Evolutionary conservation across 2,113 vertebrate genomes (phyloP).

Genomic region (Pelusios castaneus): DNA sequence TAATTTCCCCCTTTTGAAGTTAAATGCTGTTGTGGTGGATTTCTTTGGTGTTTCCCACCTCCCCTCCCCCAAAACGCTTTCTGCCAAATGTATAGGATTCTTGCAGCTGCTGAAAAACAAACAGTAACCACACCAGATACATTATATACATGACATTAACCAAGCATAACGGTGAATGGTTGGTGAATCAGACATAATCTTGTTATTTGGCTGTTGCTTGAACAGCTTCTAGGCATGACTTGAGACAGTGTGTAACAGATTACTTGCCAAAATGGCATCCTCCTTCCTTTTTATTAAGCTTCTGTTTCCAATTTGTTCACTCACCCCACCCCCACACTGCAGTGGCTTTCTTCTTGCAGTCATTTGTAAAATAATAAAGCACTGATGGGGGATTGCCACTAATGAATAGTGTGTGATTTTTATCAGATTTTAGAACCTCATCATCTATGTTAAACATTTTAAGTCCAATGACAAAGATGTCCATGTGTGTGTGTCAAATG

Average conservation of each 20-base stretch:
- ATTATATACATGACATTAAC: constrained; percentile 35
- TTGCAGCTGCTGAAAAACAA: constrained; percentile 45
- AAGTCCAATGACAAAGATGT: background rate
- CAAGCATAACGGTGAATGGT: constrained; percentile 27
- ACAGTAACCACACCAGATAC: constrained; percentile 42
- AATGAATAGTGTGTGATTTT: background rate
- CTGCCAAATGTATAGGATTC: background rate
- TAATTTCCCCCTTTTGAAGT: background rate
- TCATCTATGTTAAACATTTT: constrained; percentile 20
- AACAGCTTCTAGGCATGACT: constrained; percentile 70
- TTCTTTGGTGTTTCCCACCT: background rate
- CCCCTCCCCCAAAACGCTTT: constrained; percentile 17
- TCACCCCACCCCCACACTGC: background rate
- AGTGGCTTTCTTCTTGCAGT: background rate
- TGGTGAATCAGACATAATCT: constrained; percentile 59
- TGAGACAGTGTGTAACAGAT: constrained; percentile 61
- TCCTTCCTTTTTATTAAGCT: background rate
- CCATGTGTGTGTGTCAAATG: background rate
- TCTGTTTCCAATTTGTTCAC: background rate
- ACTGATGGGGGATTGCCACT: background rate
- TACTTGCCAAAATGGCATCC: constrained; percentile 56
- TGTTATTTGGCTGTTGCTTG: constrained; percentile 64
- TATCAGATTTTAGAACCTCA: background rate
- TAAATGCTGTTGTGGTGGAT: background rate
- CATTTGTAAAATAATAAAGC: background rate